These are phyloP conservation scores for Eulemur albifrons DNA, from an alignment of 2,797 vertebrate genomes.

Conservation along the genomic window DNA sequence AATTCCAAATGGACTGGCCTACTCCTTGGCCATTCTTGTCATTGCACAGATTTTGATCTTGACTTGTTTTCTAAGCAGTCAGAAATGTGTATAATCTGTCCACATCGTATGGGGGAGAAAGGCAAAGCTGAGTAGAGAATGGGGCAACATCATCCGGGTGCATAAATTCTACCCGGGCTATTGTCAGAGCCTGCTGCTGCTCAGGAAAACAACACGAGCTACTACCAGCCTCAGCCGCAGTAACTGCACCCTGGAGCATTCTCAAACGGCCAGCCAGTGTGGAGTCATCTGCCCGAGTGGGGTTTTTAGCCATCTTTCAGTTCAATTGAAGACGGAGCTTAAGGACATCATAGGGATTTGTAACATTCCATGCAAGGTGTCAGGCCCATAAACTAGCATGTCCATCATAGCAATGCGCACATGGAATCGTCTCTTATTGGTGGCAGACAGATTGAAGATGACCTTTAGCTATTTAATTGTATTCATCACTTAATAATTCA, in stretches of 20 bases:
- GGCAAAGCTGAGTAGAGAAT: background rate
- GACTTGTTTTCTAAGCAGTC: conserved; percentile 18
- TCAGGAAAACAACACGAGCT: background rate
- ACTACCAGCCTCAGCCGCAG: background rate
- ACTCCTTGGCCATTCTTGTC: background rate
- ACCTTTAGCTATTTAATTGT: conserved; percentile 71
- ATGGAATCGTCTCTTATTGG: background rate
- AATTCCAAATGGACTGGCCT: background rate
- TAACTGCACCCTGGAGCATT: conserved; percentile 53
- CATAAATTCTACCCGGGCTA: conserved; percentile 32
- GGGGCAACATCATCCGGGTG: background rate
- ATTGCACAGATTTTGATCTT: background rate
- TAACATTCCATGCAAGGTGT: conserved; percentile 62
- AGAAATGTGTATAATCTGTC: background rate
- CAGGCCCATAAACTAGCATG: conserved; percentile 64
- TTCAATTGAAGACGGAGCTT: conserved; percentile 65
- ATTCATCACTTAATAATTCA: conserved; percentile 72
- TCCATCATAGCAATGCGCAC: background rate
- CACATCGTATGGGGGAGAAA: background rate
- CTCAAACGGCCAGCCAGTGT: conserved; percentile 27
- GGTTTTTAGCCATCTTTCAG: conserved; percentile 68
- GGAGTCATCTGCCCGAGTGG: background rate
- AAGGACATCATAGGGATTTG: conserved; percentile 70
- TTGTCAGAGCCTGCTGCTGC: conserved; percentile 50
- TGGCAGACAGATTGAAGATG: conserved; percentile 64